Percentiles rank a stretch among this genome's conserved stretches.
phyloP scores from a whole-genome alignment of 2,797 vertebrate genomes.

The Hipposideros larvatus region DNA sequence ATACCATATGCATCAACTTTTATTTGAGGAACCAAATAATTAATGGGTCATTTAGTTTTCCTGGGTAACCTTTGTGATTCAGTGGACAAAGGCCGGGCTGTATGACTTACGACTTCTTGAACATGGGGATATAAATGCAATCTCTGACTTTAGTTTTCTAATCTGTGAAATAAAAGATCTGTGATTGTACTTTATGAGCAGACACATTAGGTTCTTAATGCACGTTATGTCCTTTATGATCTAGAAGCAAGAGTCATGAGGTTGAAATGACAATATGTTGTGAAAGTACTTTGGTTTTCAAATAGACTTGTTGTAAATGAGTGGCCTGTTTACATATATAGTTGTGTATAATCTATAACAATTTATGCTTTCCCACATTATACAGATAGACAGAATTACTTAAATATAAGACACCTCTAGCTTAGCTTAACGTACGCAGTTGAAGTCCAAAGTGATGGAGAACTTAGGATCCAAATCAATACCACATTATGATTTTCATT shows the following conservation, averaged over 20 bases:
- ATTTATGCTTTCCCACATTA: neutral
- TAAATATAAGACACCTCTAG: neutral
- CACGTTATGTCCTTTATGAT: neutral
- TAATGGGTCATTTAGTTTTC: neutral
- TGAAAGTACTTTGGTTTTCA: conserved; percentile 33
- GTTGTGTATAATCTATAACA: neutral
- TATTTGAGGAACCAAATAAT: conserved; percentile 18
- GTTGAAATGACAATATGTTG: neutral
- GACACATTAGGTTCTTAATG: neutral
- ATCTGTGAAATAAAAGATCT: neutral
- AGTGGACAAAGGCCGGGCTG: neutral
- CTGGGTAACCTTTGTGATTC: neutral
- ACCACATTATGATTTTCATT: neutral
- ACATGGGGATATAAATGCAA: neutral
- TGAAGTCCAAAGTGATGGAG: neutral
- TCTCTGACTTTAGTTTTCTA: neutral
- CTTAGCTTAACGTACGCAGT: neutral
- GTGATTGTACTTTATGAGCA: neutral
- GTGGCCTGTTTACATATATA: neutral
- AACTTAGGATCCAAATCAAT: neutral
- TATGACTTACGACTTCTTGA: neutral
- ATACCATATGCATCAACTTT: neutral
- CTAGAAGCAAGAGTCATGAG: neutral
- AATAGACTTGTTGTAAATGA: neutral
- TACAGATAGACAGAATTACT: neutral